A percentile compares a stretch with the other conserved stretches of the same genome.
Conservation (phyloP, 2,888 invertebrate species). For the Cataglyphis cursor region DNA sequence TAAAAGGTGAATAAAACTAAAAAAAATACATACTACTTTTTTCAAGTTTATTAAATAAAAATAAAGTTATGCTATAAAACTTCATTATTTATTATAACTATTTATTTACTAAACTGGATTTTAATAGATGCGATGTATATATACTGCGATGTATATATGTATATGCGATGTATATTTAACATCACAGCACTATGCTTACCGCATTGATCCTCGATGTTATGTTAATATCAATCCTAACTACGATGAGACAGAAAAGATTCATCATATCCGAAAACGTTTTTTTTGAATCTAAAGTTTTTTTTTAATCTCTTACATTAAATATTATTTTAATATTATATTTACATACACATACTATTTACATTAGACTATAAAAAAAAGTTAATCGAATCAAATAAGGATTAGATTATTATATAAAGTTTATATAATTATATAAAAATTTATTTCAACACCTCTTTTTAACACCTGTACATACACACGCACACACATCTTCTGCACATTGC, state of each 20-base stretch:
- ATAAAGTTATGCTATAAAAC: background rate
- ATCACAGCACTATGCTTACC: too few species aligned
- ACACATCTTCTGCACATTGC: background rate
- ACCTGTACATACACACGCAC: too few species aligned
- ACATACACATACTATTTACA: too few species aligned
- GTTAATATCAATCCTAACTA: too few species aligned
- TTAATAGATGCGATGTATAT: too few species aligned
- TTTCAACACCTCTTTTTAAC: background rate
- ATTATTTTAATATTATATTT: too few species aligned
- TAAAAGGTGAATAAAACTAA: background rate
- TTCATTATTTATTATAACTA: background rate
- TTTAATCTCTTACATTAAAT: too few species aligned
- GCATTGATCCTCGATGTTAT: background rate
- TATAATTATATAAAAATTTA: background rate
- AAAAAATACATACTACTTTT: background rate
- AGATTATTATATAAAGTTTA: too few species aligned
- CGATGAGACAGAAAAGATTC: background rate
- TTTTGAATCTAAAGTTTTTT: background rate
- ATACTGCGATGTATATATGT: too few species aligned
- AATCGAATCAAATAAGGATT: too few species aligned
- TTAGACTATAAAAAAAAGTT: too few species aligned
- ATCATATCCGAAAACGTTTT: background rate
- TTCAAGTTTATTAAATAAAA: background rate
- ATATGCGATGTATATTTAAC: too few species aligned
- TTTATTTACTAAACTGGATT: background rate